Evolutionary conservation across 2,888 invertebrate species (phyloP).

Genomic region (Gandaritis pyraliata): DNA sequence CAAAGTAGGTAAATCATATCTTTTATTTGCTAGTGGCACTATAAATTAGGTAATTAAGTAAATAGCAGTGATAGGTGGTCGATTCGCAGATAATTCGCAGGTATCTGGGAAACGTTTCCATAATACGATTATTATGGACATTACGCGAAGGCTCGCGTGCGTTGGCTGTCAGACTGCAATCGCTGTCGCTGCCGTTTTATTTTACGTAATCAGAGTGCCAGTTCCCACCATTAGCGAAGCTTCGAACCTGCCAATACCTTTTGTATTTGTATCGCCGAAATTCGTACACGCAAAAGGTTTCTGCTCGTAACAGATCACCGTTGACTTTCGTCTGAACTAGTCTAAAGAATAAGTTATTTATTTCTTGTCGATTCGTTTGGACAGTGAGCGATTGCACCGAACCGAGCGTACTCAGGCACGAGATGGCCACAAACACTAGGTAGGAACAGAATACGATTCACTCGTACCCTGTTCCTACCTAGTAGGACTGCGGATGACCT

Average conservation of each 20-base stretch:
- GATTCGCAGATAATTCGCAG: no score
- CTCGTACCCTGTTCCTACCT: no score
- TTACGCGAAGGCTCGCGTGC: not conserved
- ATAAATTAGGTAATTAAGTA: no score
- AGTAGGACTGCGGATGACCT: no score
- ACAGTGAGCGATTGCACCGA: constrained; percentile 43
- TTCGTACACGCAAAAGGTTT: constrained; percentile 44
- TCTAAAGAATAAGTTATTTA: constrained; percentile 47
- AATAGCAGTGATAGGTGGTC: no score
- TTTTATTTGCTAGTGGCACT: no score
- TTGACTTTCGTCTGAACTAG: constrained; percentile 50
- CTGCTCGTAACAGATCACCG: constrained; percentile 46
- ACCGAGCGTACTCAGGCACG: constrained; percentile 8
- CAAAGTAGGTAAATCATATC: no score
- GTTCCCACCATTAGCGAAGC: constrained; percentile 23
- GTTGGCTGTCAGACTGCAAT: not conserved
- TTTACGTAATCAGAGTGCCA: not conserved
- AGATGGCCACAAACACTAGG: not conserved
- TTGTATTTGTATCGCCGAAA: constrained; percentile 38
- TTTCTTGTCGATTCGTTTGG: constrained; percentile 43
- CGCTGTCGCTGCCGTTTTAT: not conserved
- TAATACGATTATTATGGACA: not conserved
- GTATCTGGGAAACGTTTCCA: no score
- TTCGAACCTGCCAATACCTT: constrained; percentile 37
- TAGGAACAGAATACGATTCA: not conserved